Evolutionary conservation across 1,140 invertebrate species (phyloP).

Genomic region (Drosophila sucinea): DNA sequence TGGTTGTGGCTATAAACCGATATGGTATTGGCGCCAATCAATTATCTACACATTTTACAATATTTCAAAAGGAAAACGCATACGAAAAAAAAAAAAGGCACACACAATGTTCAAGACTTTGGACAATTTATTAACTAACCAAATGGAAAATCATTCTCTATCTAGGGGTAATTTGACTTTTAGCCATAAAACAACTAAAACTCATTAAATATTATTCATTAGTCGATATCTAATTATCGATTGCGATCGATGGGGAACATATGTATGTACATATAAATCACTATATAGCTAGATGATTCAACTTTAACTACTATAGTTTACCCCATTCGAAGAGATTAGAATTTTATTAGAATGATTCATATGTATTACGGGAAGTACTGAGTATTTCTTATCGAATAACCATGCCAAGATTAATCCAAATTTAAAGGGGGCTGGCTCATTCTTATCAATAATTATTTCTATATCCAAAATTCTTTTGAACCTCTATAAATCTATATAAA

Average conservation of each 20-base stretch:
- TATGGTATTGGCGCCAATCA: constrained; percentile 54
- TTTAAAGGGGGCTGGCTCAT: too few relatives aligned
- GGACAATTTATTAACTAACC: background rate
- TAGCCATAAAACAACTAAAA: background rate
- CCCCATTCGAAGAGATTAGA: background rate
- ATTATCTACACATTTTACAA: constrained; percentile 33
- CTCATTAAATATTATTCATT: background rate
- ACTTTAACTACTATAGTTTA: background rate
- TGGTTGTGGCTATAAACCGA: constrained; percentile 48
- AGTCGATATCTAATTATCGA: background rate
- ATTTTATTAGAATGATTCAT: background rate
- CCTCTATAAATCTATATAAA: too few relatives aligned
- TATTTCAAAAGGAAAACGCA: background rate
- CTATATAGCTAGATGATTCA: background rate
- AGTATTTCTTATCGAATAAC: too few relatives aligned
- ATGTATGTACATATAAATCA: background rate
- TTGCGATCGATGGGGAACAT: background rate
- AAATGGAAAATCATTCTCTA: background rate
- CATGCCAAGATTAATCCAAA: too few relatives aligned
- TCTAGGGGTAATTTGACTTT: background rate
- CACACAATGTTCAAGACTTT: background rate
- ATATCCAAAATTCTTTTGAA: too few relatives aligned
- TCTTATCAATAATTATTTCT: too few relatives aligned
- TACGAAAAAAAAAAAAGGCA: constrained; percentile 16
- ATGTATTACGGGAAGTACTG: background rate